Evolutionary conservation across 1,140 invertebrate species (phyloP).

Genomic region (Orchestia grillus): DNA sequence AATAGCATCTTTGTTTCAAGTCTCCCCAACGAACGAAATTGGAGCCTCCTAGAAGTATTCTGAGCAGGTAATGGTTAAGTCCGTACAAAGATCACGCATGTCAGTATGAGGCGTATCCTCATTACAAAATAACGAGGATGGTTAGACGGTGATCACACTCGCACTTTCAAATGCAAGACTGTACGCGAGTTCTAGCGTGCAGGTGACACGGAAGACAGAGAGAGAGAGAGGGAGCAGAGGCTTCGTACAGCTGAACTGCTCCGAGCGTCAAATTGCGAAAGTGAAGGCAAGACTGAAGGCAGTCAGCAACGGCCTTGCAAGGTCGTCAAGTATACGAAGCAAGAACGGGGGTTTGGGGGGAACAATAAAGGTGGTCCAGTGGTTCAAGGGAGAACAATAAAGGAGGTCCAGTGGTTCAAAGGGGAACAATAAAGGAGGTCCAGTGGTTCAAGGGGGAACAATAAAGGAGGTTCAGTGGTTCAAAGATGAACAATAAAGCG

Average conservation of each 20-base stretch:
- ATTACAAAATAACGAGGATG: too few relatives aligned
- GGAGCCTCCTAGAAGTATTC: too few relatives aligned
- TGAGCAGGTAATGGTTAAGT: too few relatives aligned
- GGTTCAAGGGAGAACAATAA: not conserved
- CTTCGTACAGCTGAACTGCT: too few relatives aligned
- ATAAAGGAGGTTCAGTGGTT: not conserved
- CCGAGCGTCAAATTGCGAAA: not conserved
- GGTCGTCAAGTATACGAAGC: not conserved
- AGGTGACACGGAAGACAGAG: too few relatives aligned
- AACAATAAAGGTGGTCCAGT: not conserved
- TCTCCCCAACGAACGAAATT: too few relatives aligned
- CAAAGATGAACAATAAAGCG: not conserved
- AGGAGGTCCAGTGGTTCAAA: not conserved
- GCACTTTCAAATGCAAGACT: too few relatives aligned
- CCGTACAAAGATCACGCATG: too few relatives aligned
- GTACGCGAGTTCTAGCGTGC: too few relatives aligned
- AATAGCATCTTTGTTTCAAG: too few relatives aligned
- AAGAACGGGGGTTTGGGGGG: not conserved
- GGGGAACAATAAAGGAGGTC: not conserved
- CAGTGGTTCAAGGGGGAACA: not conserved
- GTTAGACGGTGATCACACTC: too few relatives aligned
- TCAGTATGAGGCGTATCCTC: too few relatives aligned
- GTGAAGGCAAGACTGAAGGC: not conserved
- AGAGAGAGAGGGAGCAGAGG: not conserved
- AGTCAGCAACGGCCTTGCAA: slow-evolving; percentile 3